phyloP scores from a whole-genome alignment of 37 sponge, comb jelly and placozoan genomes.

The Chondrilla cf. caribensis region DNA sequence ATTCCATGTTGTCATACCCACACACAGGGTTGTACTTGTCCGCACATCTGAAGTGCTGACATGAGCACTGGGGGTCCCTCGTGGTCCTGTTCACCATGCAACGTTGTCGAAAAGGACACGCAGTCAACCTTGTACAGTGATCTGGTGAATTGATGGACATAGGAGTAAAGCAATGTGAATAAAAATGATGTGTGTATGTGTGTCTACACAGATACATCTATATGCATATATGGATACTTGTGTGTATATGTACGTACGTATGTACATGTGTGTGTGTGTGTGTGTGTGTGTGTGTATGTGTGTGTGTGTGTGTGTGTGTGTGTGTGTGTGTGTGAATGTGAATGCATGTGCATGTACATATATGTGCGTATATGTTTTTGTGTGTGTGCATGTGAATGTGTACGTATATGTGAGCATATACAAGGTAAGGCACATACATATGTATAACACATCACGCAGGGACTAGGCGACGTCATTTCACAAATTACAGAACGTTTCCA shows the following conservation, averaged over 20 bases:
- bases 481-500: too few species aligned
- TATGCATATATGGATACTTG: neutral
- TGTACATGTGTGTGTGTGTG: neutral
- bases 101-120: conserved; percentile 32
- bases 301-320: neutral
- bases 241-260: neutral
- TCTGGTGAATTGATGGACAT: neutral
- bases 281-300: neutral
- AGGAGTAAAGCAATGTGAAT: neutral
- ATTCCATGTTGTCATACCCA: conserved; percentile 33
- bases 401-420: neutral
- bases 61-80: neutral
- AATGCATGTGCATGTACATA: neutral
- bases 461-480: too few species aligned
- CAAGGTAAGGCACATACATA: neutral
- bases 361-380: too few species aligned
- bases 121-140: too few species aligned
- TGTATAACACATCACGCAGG: too few species aligned
- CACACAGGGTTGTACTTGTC: conserved; percentile 41
- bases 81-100: neutral
- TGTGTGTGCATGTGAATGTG: too few species aligned
- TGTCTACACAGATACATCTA: neutral
- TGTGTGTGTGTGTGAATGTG: too few species aligned
- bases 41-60: conserved; percentile 10
- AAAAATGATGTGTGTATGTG: neutral